A percentile compares a stretch with the other conserved stretches of the same genome.
Conservation (phyloP, 2,113 vertebrate species). For the Vireo altiloquus region DNA sequence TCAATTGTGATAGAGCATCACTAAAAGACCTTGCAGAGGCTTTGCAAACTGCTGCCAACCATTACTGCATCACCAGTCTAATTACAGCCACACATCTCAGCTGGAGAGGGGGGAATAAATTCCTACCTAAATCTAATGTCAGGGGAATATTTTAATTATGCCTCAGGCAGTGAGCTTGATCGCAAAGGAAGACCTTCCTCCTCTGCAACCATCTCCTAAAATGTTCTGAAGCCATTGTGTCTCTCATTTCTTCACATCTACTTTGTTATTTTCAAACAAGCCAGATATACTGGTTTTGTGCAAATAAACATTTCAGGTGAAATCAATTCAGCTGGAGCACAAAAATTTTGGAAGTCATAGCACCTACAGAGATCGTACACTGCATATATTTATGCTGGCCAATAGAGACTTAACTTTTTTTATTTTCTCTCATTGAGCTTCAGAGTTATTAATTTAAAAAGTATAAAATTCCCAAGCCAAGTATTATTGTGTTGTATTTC, state of each 20-base stretch:
- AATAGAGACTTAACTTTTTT: background rate
- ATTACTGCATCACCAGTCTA: background rate
- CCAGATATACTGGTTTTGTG: background rate
- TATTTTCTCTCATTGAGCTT: background rate
- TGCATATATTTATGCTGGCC: background rate
- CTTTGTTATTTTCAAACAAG: background rate
- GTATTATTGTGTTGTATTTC: background rate
- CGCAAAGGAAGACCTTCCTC: background rate
- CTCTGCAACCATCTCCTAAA: background rate
- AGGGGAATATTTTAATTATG: background rate
- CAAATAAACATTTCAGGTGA: background rate
- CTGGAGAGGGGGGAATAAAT: background rate
- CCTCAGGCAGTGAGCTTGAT: background rate
- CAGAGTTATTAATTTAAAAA: background rate
- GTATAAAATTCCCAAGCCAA: background rate
- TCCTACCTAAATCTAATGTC: background rate
- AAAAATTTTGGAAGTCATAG: background rate
- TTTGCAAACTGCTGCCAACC: background rate
- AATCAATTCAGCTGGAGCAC: background rate
- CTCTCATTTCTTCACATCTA: background rate
- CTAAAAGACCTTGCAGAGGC: constrained; percentile 14
- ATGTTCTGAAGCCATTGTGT: background rate
- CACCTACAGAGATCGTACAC: background rate
- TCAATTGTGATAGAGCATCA: background rate
- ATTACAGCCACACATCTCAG: constrained; percentile 24